Evolutionary conservation across 2,797 vertebrate genomes (phyloP).

Genomic region (Coregonus suidteri): DNA sequence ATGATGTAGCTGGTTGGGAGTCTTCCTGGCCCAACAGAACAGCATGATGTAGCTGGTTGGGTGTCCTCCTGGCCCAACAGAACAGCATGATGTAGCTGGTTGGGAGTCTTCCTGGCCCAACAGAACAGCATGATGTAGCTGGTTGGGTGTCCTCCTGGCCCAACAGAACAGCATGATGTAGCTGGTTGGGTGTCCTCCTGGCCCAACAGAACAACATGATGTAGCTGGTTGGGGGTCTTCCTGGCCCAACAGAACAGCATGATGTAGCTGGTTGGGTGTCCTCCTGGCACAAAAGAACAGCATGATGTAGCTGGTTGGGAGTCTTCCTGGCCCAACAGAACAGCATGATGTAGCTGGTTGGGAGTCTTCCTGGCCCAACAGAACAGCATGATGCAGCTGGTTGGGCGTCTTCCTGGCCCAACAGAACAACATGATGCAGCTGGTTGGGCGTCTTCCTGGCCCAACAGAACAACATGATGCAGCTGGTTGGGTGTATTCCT

Average conservation of each 20-base stretch:
- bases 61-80: no score
- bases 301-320: no score
- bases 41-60: background rate
- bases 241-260: no score
- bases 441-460: no score
- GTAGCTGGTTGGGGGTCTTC: background rate
- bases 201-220: background rate
- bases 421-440: background rate
- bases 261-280: no score
- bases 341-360: background rate
- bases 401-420: background rate
- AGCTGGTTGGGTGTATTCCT: constrained; percentile 15
- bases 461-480: background rate
- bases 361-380: no score
- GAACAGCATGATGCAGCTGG: no score
- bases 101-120: background rate
- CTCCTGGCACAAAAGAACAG: background rate
- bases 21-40: background rate
- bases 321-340: background rate
- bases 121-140: background rate
- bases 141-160: no score
- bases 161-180: background rate
- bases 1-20: no score
- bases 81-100: no score
- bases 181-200: constrained; percentile 11